Evolutionary conservation across 2,797 vertebrate species (phyloP).

Genomic region (Petrocephalus schoutedeni): DNA sequence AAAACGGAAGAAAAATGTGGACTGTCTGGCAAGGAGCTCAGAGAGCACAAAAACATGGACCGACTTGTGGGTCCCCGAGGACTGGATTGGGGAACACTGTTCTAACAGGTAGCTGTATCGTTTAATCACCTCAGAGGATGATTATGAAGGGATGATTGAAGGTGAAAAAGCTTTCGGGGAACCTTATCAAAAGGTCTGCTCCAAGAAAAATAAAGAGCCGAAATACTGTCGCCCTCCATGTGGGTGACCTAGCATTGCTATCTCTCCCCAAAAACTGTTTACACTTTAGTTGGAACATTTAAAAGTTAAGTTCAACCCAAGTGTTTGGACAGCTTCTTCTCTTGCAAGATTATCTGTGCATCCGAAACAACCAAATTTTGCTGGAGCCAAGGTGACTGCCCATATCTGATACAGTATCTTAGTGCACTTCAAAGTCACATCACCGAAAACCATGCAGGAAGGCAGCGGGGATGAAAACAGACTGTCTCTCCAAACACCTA

Average conservation of each 20-base stretch:
- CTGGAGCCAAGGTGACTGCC: not conserved
- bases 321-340: not conserved
- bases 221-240: not conserved
- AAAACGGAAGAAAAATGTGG: too few species aligned
- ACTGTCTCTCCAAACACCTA: slow-evolving; percentile 8
- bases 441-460: not conserved
- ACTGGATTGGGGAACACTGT: too few species aligned
- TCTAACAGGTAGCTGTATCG: not conserved
- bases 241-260: not conserved
- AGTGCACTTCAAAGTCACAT: not conserved
- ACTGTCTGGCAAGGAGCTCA: too few species aligned
- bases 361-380: not conserved
- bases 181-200: not conserved
- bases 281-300: not conserved
- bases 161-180: not conserved
- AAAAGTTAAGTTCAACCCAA: not conserved
- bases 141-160: not conserved
- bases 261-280: not conserved
- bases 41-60: too few species aligned
- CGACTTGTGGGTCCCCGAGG: too few species aligned
- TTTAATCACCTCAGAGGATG: not conserved
- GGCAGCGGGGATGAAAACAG: not conserved
- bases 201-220: not conserved
- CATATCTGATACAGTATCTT: not conserved
- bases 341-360: not conserved